Evolutionary conservation across 2,797 vertebrate genomes (phyloP).

Genomic region (Siniperca scherzeri): DNA sequence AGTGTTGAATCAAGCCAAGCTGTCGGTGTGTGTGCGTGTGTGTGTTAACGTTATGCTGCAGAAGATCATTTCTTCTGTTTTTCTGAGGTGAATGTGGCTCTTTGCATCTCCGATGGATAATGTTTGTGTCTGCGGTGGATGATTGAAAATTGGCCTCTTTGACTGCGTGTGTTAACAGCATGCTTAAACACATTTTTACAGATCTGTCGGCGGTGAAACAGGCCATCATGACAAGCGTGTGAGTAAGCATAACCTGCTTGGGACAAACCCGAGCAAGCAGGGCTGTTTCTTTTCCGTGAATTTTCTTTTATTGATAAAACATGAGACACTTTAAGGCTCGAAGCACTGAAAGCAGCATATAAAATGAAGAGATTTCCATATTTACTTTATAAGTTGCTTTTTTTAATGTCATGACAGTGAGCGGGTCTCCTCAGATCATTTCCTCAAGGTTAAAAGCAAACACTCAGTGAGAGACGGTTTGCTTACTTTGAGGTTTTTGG

Average conservation of each 20-base stretch:
- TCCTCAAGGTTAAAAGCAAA: conserved; percentile 18
- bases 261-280: background rate
- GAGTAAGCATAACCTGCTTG: background rate
- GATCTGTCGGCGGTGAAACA: background rate
- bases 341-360: background rate
- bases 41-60: background rate
- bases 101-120: background rate
- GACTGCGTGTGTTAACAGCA: background rate
- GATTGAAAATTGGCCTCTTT: background rate
- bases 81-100: background rate
- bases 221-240: background rate
- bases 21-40: too few relatives aligned
- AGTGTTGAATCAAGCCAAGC: background rate
- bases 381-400: background rate
- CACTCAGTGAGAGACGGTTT: background rate
- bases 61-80: background rate
- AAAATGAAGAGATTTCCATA: background rate
- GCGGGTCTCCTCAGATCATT: background rate
- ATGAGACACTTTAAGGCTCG: too few relatives aligned
- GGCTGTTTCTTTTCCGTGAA: background rate
- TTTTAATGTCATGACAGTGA: background rate
- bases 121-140: background rate
- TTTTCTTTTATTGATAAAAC: background rate
- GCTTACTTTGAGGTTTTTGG: background rate
- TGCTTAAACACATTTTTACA: background rate